Evolutionary conservation across 1,140 invertebrate genomes (phyloP).

Genomic region (Dendrolimus kikuchii): DNA sequence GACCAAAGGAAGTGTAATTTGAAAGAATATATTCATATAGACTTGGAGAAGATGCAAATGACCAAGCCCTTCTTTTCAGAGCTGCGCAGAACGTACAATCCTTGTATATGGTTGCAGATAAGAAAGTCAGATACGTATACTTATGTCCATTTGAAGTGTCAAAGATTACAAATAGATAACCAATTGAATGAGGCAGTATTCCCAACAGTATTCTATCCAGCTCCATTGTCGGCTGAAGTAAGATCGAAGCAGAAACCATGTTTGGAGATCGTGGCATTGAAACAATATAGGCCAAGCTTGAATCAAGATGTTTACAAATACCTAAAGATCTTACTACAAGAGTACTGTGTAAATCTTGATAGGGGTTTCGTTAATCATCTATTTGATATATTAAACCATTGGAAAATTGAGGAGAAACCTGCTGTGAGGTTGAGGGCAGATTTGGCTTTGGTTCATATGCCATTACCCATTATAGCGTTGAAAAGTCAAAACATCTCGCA

Average conservation of each 20-base stretch:
- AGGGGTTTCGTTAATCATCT: constrained; percentile 79
- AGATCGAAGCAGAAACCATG: constrained; percentile 74
- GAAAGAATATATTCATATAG: constrained; percentile 85
- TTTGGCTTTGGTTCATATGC: constrained; percentile 73
- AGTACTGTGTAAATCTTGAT: constrained; percentile 83
- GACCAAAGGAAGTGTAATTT: constrained; percentile 81
- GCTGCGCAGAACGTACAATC: constrained; percentile 80
- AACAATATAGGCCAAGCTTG: constrained; percentile 70
- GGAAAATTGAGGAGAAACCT: constrained; percentile 71
- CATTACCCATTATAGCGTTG: constrained; percentile 65
- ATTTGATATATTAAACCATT: constrained; percentile 74
- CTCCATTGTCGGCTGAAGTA: constrained; percentile 36
- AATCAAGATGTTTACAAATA: constrained; percentile 79
- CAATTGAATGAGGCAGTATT: constrained; percentile 84
- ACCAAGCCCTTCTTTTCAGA: constrained; percentile 89
- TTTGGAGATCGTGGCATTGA: constrained; percentile 78
- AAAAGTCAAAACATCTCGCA: constrained; percentile 50
- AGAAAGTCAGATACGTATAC: constrained; percentile 79
- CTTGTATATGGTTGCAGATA: constrained; percentile 84
- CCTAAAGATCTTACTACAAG: constrained; percentile 80
- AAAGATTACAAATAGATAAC: constrained; percentile 84
- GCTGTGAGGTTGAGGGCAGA: constrained; percentile 73
- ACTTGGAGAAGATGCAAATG: constrained; percentile 90
- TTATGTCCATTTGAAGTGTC: constrained; percentile 80
- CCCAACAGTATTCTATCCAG: constrained; percentile 82